Evolutionary conservation across 2,797 vertebrate genomes (phyloP), one percentile per base, ranked within the genome.

Genomic region (Muscicapa comitata): DNA sequence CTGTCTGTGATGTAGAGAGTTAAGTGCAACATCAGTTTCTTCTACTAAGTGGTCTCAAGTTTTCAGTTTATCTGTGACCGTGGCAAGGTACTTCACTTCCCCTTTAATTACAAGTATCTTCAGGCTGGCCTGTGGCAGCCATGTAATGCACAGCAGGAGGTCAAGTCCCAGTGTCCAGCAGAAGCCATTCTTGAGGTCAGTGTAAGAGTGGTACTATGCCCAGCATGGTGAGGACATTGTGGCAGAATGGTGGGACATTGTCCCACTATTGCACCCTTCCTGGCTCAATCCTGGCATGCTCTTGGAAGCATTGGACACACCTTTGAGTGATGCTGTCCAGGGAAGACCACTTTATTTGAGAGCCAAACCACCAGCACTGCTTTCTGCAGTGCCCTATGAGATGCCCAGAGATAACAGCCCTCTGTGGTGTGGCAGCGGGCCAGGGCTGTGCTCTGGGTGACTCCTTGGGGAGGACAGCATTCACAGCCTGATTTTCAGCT

Each of bases 321-420:
- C 33, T 90, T 3, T 0, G 9, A 38, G 19, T 0, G 0, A 28
- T 66, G 19, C 45, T 83, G 35, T 45, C 21, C 5, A 7, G 8
- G 13, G 35, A 20, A 20, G 15, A 35, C 29, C 3, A 1, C 29
- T 77, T 74, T 0, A 4, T 66, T 90, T 55, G 5, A 70, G 53
- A 62, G 17, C 25, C 62, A 78, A 81, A 72, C 54, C 25, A 14
- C 65, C 2, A 2, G 26, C 10, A 33, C 35, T 1, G 1, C 66
- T 72, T 82, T 77, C 33, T 93, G 33, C 51, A 57, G 33, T 17
- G 5, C 62, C 38, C 66, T 1, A 0, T 20, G n/a, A 78, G 62
- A 45, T 75, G 68, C n/a, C 35, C 4, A 2, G 70, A 91, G 79
- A 55, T 83, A 94, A 18, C 24, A 84, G 15, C 47, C 47, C 54